Conservation (phyloP, 2,113 vertebrate genomes). For the Tupaia chinensis region DNA sequence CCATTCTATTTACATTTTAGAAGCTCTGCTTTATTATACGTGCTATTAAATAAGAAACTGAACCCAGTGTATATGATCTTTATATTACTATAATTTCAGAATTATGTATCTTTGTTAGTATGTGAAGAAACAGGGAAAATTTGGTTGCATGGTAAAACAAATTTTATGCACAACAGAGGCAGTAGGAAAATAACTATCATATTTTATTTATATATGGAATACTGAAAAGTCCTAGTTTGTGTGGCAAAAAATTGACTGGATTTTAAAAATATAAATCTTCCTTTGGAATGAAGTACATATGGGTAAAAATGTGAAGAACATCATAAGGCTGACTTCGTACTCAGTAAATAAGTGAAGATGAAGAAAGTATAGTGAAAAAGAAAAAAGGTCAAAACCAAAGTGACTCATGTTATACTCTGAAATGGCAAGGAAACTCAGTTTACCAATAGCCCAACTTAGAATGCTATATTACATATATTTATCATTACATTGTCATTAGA, state of each 20-base stretch:
- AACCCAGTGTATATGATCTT: not conserved
- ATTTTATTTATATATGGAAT: conserved; percentile 21
- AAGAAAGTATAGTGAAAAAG: not conserved
- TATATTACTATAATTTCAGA: not conserved
- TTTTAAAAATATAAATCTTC: not conserved
- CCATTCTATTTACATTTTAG: conserved; percentile 18
- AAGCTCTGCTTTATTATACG: not conserved
- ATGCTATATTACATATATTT: not conserved
- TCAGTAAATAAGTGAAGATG: not conserved
- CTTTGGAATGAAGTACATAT: not conserved
- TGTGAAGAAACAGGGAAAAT: not conserved
- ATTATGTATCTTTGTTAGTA: not conserved
- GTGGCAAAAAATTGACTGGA: not conserved
- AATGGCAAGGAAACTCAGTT: not conserved
- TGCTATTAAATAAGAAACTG: not conserved
- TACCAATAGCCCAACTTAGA: not conserved
- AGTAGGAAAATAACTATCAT: not conserved
- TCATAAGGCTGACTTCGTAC: not conserved
- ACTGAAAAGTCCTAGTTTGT: not conserved
- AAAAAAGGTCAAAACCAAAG: not conserved
- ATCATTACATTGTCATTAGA: not conserved
- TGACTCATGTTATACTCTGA: not conserved
- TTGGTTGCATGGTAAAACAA: not conserved
- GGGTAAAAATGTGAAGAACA: not conserved
- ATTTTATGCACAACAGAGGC: not conserved